Evolutionary conservation across 2,888 invertebrate genomes (phyloP).

Genomic region (Patella caerulea): DNA sequence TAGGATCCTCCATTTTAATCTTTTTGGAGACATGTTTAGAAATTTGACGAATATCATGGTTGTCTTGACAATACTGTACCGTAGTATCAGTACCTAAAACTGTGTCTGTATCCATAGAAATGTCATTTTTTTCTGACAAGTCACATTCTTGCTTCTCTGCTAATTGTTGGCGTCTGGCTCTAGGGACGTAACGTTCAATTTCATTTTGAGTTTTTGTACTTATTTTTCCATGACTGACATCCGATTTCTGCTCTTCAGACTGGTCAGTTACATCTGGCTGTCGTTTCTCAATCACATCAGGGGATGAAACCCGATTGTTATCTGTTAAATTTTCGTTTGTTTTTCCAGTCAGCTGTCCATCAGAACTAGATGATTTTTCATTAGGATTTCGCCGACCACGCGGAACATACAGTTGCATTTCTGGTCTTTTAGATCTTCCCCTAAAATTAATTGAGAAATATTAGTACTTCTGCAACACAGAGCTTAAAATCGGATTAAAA

Average conservation of each 20-base stretch:
- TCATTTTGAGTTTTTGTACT: not conserved
- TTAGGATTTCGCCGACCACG: constrained; percentile 73
- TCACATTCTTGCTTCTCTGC: constrained; percentile 13
- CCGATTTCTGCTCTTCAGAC: too few species aligned
- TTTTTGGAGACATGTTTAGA: too few species aligned
- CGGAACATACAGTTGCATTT: constrained; percentile 85
- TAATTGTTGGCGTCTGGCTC: constrained; percentile 27
- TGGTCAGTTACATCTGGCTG: too few species aligned
- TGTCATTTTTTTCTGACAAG: constrained; percentile 13
- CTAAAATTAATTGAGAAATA: constrained; percentile 20
- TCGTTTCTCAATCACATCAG: too few species aligned
- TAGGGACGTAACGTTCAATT: constrained; percentile 35
- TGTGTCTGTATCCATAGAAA: not conserved
- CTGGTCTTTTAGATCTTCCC: constrained; percentile 75
- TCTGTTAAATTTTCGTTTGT: too few species aligned
- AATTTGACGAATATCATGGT: too few species aligned
- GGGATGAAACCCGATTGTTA: too few species aligned
- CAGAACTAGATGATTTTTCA: not conserved
- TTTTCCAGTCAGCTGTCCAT: too few species aligned
- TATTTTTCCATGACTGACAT: too few species aligned
- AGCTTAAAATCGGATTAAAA: too few species aligned
- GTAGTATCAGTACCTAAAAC: not conserved
- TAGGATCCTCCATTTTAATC: constrained; percentile 1
- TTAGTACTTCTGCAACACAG: too few species aligned
- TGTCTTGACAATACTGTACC: not conserved